Evolutionary conservation across 2,888 invertebrate species (phyloP), one percentile per base, ranked within the genome.

Genomic region (Napeogenes sylphis): DNA sequence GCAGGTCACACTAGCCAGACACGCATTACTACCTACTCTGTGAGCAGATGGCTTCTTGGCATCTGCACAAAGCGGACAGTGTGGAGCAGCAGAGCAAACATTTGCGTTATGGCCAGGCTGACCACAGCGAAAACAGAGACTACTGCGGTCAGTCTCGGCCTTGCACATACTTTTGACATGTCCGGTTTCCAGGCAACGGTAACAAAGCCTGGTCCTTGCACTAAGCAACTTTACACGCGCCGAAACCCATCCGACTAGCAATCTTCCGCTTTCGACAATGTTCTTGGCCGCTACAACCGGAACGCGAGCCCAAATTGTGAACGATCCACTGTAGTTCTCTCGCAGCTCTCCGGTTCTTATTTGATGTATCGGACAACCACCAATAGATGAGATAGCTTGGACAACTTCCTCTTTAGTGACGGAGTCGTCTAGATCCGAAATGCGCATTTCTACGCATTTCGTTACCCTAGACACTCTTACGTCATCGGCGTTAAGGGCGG

Each of bases 401-500:
- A 42, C 55, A 0, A 71, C 59, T 8, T 67, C 68, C 0, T 59
- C 61, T 0, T 12, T n/a, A 0, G 59, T 58, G 0, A 63, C 58
- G 0, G 73, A 68, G 56, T 70, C 69, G 14, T 70, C 71, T 21
- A 72, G 55, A 1, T 68, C 71, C 0, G 65, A 59, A 0, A 72
- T 30, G 0, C 66, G 62, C 4, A 73, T 4, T 0, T 68, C 21
- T 21, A 21, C 21, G 21, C 21, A 21, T 21, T 21, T 21, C 21
- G 21, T 21, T 21, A 21, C 21, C 21, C 21, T 21, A 21, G 21
- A 21, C 21, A 21, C 21, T 21, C 21, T 21, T 21, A 21, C 21
- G 21, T 21, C 21, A 21, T 21, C 21, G 1, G 21, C 21, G 21
- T 21, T 21, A 21, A 21, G 21, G 21, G 21, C 38, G 38, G 8